Conservation (phyloP, 1,140 invertebrate species). For the Nymphalis io region DNA sequence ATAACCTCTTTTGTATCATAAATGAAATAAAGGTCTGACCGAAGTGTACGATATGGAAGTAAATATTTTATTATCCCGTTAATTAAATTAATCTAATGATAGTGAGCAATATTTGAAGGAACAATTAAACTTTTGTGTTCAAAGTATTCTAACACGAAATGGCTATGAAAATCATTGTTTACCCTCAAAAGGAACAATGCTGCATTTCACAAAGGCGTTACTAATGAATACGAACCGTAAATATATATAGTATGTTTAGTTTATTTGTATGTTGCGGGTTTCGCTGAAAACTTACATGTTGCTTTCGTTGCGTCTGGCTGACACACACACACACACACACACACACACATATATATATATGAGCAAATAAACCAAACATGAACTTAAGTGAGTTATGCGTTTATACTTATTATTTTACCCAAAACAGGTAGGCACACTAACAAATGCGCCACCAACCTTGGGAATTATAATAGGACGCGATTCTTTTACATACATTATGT, state of each 20-base stretch:
- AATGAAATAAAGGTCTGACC: neutral
- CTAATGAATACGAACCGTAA: conserved; percentile 30
- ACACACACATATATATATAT: neutral
- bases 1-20: neutral
- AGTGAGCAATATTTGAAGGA: conserved; percentile 3
- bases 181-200: conserved; percentile 30
- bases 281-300: conserved; percentile 19
- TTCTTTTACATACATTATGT: no score
- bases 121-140: conserved; percentile 11
- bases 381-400: no score
- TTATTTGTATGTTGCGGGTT: conserved; percentile 3
- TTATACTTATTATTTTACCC: no score
- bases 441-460: no score
- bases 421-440: no score
- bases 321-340: neutral
- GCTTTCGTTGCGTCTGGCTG: neutral
- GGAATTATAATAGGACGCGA: no score
- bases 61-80: neutral
- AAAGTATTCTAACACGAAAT: conserved; percentile 20
- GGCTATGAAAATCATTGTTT: conserved; percentile 29
- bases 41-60: neutral
- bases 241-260: neutral
- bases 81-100: conserved; percentile 7
- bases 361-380: no score
- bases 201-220: conserved; percentile 34